Evolutionary conservation across 2,888 invertebrate species (phyloP).

Genomic region (Biston betularia): DNA sequence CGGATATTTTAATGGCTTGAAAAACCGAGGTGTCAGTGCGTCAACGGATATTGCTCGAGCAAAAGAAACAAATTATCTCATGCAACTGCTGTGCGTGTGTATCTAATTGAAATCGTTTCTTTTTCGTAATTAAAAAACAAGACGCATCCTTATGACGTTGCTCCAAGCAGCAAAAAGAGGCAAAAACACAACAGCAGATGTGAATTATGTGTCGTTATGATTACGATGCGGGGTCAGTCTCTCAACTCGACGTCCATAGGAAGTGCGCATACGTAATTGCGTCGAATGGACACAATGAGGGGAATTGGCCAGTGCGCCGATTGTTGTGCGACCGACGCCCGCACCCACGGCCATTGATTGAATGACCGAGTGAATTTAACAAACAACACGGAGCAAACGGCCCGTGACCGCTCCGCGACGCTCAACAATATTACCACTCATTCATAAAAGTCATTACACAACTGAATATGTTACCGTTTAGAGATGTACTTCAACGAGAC

Average conservation of each 20-base stretch:
- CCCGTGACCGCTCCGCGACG: constrained; percentile 60
- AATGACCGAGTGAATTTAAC: constrained; percentile 80
- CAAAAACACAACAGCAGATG: constrained; percentile 56
- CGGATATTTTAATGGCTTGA: not conserved
- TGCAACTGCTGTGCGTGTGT: constrained; percentile 48
- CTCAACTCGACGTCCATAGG: constrained; percentile 58
- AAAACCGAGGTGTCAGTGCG: constrained; percentile 3
- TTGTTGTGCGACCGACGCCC: constrained; percentile 84
- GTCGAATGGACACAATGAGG: constrained; percentile 83
- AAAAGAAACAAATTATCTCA: constrained; percentile 43
- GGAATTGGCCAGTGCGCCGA: constrained; percentile 82
- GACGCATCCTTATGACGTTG: constrained; percentile 58
- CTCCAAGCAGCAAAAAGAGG: constrained; percentile 46
- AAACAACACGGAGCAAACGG: constrained; percentile 70
- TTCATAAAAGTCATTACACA: constrained; percentile 40
- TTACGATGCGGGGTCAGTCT: constrained; percentile 59
- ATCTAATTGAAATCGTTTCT: constrained; percentile 57
- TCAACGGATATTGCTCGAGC: constrained; percentile 24
- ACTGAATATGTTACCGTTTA: constrained; percentile 26
- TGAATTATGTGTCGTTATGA: constrained; percentile 65
- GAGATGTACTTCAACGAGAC: constrained; percentile 2
- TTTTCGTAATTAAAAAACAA: constrained; percentile 55
- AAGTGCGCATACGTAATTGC: constrained; percentile 82
- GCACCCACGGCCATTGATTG: constrained; percentile 83
- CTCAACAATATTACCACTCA: constrained; percentile 41